phyloP scores from a whole-genome alignment of 1,140 invertebrate species.

The Bradynema listronoti region DNA sequence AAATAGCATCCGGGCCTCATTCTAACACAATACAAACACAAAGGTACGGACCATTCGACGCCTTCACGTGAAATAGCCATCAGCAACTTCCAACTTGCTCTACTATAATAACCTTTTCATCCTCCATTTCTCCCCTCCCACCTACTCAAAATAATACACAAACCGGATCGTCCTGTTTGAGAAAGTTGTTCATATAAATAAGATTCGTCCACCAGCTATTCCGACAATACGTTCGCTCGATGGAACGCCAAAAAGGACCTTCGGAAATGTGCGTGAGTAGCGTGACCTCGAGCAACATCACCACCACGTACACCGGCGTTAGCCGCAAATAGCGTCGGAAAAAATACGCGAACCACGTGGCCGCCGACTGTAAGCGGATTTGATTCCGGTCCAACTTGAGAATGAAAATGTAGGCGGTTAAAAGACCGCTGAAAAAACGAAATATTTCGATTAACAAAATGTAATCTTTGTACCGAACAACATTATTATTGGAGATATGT shows the following conservation, averaged over 20 bases:
- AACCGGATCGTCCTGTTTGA: conserved; percentile 46
- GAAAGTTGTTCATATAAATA: conserved; percentile 55
- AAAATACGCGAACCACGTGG: conserved; percentile 43
- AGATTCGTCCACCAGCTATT: conserved; percentile 55
- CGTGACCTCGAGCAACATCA: conserved; percentile 53
- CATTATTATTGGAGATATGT: too few relatives aligned
- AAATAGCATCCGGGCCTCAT: too few relatives aligned
- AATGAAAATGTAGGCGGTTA: conserved; percentile 54
- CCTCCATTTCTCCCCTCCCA: too few relatives aligned
- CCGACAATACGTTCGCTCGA: conserved; percentile 47
- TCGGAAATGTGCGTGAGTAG: conserved; percentile 53
- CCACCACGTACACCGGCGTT: conserved; percentile 51
- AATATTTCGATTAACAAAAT: too few relatives aligned
- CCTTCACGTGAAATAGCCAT: too few relatives aligned
- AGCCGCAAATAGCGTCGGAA: conserved; percentile 40
- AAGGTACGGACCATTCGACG: too few relatives aligned
- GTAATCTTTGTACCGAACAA: too few relatives aligned
- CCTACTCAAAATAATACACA: too few relatives aligned
- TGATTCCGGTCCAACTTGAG: conserved; percentile 34
- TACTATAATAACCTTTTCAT: too few relatives aligned
- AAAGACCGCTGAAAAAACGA: conserved; percentile 50
- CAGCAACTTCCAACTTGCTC: too few relatives aligned
- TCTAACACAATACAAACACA: too few relatives aligned
- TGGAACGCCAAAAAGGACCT: conserved; percentile 56
- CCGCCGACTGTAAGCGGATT: conserved; percentile 19